Evolutionary conservation across 2,888 invertebrate species (phyloP).

Genomic region (Ornithoptera alexandrae): DNA sequence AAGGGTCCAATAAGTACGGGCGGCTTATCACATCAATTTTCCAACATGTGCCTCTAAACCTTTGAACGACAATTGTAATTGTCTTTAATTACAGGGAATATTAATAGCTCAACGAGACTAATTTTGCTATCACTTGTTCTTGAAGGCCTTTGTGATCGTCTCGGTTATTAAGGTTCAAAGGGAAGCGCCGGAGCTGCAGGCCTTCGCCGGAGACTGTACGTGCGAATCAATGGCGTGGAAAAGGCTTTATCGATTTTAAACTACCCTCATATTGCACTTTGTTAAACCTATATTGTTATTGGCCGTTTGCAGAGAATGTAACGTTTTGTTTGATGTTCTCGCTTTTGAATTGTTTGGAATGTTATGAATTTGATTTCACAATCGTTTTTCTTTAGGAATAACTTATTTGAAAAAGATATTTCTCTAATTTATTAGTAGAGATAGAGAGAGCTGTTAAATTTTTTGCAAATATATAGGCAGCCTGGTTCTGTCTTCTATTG

Average conservation of each 20-base stretch:
- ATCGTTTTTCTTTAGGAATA: too few species aligned
- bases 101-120: slow-evolving; percentile 45
- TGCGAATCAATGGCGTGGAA: slow-evolving; percentile 60
- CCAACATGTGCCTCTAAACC: background rate
- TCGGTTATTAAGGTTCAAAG: slow-evolving; percentile 60
- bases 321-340: slow-evolving; percentile 10
- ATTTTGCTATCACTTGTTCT: slow-evolving; percentile 61
- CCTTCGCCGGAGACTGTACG: slow-evolving; percentile 38
- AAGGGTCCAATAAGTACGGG: background rate
- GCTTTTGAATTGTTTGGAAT: background rate
- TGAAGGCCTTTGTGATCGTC: slow-evolving; percentile 59
- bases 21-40: slow-evolving; percentile 5
- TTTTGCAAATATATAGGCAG: too few species aligned
- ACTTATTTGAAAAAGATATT: background rate
- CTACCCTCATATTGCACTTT: slow-evolving; percentile 41
- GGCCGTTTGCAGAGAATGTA: slow-evolving; percentile 44
- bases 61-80: slow-evolving; percentile 32
- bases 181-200: slow-evolving; percentile 41
- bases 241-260: slow-evolving; percentile 62
- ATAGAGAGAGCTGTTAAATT: too few species aligned
- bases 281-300: slow-evolving; percentile 59
- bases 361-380: background rate
- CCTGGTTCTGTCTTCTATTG: too few species aligned
- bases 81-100: slow-evolving; percentile 43
- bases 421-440: background rate